These are phyloP conservation scores for Diarsia rubi DNA, from an alignment of 2,888 invertebrate genomes.

Conservation along the genomic window DNA sequence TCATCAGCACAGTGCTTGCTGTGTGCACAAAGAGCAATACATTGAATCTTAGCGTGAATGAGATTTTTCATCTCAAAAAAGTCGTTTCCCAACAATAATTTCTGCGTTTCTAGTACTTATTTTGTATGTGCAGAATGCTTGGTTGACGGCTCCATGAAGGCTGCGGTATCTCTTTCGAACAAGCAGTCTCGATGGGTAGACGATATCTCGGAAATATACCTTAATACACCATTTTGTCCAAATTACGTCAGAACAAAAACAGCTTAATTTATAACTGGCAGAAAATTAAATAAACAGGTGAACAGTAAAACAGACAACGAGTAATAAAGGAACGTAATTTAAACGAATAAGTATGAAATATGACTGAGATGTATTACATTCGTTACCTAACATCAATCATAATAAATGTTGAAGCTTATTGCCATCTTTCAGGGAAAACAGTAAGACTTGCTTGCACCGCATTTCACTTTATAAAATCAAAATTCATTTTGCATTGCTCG, in stretches of 20 bases:
- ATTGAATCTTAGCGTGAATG: too few relatives aligned
- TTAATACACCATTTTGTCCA: background rate
- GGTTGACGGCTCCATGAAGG: too few relatives aligned
- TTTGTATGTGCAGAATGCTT: too few relatives aligned
- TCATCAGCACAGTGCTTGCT: too few relatives aligned
- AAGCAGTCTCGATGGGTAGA: too few relatives aligned
- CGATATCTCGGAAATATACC: too few relatives aligned
- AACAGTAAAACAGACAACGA: constrained; percentile 18
- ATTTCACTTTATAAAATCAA: background rate
- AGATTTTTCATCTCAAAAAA: too few relatives aligned
- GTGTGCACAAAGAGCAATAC: too few relatives aligned
- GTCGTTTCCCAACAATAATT: too few relatives aligned
- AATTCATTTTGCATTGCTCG: background rate
- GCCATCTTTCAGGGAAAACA: constrained; percentile 15
- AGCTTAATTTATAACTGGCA: constrained; percentile 14
- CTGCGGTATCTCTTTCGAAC: too few relatives aligned
- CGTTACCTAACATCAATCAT: constrained; percentile 38
- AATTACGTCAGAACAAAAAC: constrained; percentile 1
- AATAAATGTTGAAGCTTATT: constrained; percentile 29
- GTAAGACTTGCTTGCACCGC: background rate
- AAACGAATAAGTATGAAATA: constrained; percentile 50
- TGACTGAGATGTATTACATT: constrained; percentile 10
- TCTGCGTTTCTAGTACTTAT: too few relatives aligned
- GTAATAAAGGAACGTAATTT: constrained; percentile 33
- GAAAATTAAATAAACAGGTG: constrained; percentile 35